phyloP scores from a whole-genome alignment of 92 coral and sea anemone genomes.

The Epizoanthus illoricatus region DNA sequence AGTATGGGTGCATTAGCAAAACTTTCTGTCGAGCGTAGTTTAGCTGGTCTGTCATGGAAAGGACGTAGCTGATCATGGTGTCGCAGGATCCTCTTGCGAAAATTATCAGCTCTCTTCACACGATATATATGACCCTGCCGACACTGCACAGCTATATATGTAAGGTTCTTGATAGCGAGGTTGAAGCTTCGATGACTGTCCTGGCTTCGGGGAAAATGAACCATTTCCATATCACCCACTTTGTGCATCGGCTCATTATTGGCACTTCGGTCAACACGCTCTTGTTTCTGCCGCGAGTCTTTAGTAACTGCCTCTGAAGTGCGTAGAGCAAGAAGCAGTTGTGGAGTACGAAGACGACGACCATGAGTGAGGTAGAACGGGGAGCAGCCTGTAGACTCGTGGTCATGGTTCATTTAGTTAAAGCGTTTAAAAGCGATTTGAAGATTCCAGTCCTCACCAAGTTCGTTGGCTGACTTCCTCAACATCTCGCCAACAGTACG shows the following conservation, averaged over 20 bases:
- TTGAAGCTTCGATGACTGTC: slow-evolving; percentile 45
- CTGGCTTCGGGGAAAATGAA: slow-evolving; percentile 48
- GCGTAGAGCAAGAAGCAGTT: slow-evolving; percentile 45
- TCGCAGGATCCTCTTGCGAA: slow-evolving; percentile 40
- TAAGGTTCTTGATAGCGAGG: slow-evolving; percentile 49
- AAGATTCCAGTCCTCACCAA: slow-evolving; percentile 48
- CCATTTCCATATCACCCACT: slow-evolving; percentile 50
- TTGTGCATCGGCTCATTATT: slow-evolving; percentile 21
- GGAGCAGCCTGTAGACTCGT: slow-evolving; percentile 53
- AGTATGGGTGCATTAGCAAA: neutral
- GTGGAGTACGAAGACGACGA: slow-evolving; percentile 35
- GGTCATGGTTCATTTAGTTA: slow-evolving; percentile 54
- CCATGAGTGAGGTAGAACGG: slow-evolving; percentile 57
- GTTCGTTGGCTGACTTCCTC: slow-evolving; percentile 35
- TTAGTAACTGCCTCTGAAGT: slow-evolving; percentile 13
- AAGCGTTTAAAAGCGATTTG: slow-evolving; percentile 45
- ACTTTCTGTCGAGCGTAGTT: slow-evolving; percentile 13
- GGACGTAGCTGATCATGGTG: slow-evolving; percentile 53
- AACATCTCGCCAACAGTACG: slow-evolving; percentile 43
- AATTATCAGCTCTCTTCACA: slow-evolving; percentile 41
- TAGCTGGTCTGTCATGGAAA: slow-evolving; percentile 21
- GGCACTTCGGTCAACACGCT: slow-evolving; percentile 14
- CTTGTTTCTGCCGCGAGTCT: slow-evolving; percentile 33
- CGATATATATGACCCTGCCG: slow-evolving; percentile 47
- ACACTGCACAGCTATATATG: slow-evolving; percentile 51